Conservation (phyloP, 2,888 invertebrate genomes). For the Enchytraeus crypticus region DNA sequence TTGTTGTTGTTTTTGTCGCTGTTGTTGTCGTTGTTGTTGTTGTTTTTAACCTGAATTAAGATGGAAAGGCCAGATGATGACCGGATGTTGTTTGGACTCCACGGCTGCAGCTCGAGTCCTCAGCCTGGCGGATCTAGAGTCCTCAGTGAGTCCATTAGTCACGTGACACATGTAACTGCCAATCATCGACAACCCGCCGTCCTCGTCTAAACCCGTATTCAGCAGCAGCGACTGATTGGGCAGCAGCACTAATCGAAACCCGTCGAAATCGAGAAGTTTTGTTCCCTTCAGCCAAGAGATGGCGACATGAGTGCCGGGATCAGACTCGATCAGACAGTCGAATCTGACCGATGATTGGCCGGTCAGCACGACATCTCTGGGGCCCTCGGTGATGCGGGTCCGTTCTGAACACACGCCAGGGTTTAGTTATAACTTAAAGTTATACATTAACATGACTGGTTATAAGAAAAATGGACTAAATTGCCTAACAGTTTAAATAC, state of each 20-base stretch:
- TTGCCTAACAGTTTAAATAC: no score
- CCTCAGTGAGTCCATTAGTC: slow-evolving; percentile 8
- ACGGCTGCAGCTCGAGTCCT: slow-evolving; percentile 4
- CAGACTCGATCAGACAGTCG: slow-evolving; percentile 11
- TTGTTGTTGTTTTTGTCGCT: no score
- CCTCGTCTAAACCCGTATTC: slow-evolving; percentile 10
- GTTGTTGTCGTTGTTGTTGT: no score
- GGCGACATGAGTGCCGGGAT: slow-evolving; percentile 13
- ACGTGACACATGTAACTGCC: slow-evolving; percentile 15
- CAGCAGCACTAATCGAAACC: slow-evolving; percentile 7
- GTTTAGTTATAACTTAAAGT: no score
- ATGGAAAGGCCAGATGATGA: no score
- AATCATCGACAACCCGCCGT: slow-evolving; percentile 12
- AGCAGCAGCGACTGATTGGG: slow-evolving; percentile 11
- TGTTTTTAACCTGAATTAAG: no score
- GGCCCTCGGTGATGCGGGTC: slow-evolving; percentile 4
- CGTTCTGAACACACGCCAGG: slow-evolving; percentile 1
- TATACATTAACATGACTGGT: no score
- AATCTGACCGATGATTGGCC: slow-evolving; percentile 5
- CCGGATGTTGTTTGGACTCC: no score
- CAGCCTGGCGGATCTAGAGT: slow-evolving; percentile 2
- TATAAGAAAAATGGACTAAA: no score
- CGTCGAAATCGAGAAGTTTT: slow-evolving; percentile 7
- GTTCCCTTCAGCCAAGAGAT: slow-evolving; percentile 11
- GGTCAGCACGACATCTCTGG: slow-evolving; percentile 9